Evolutionary conservation across 2,113 vertebrate genomes (phyloP), one percentile per base, ranked within the genome.

Genomic region (Benitochromis conjunctus): DNA sequence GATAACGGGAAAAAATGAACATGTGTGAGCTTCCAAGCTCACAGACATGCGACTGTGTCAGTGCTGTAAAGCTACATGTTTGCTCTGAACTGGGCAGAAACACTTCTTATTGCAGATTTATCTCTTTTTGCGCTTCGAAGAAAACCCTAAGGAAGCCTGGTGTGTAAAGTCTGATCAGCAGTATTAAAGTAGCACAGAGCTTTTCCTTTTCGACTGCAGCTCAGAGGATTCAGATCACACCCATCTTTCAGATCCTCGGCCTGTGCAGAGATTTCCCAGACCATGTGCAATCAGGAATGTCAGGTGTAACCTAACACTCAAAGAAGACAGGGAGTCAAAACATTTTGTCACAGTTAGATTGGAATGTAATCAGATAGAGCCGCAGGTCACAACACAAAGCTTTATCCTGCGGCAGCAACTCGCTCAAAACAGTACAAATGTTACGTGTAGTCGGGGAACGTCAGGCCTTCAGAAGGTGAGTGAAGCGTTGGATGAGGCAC

Each of bases 291-390:
- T 48, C 11, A 48, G 69, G 69, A 74, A 51, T 3, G 43, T 11
- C 4, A 7, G 69, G 24, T 31, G 43, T 76, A 48, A 51, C 16
- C 16, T 31, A 31, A 31, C 9, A 46, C 43, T 51, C 24, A 51
- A 31, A 31, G 24, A 29, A 51, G 4, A 16, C 69, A 51, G 24
- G 43, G 10, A 76, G 69, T n/a, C 69, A 76, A 51, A 76, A 51
- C 43, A 76, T 74, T 74, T 51, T 69, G 19, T 7, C 16, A 18
- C 19, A 1, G 43, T 48, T 11, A 51, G 43, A 51, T 21, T 74
- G 43, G 69, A 76, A 76, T 76, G 69, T 48, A 26, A 76, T 76
- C 43, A 76, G 69, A 51, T 51, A 29, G 4, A 76, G 26, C 38
- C 66, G 26, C 66, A 71, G 66, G 66, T 51, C 43, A 31, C 43